Evolutionary conservation across 2,888 invertebrate genomes (phyloP).

Genomic region (Mythimna vitellina): DNA sequence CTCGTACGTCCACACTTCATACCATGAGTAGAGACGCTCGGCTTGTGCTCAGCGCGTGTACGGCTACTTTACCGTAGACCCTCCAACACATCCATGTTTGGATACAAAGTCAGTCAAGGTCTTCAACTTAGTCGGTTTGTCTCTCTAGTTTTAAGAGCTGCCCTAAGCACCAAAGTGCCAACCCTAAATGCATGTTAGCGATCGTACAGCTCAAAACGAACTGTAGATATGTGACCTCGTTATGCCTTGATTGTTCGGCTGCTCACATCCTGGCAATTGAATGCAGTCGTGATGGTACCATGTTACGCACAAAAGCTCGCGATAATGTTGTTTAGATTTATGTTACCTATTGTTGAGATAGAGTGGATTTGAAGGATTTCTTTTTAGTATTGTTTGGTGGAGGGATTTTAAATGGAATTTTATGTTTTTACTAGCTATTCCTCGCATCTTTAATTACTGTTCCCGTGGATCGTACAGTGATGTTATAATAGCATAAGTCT

Average conservation of each 20-base stretch:
- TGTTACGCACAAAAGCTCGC: slow-evolving; percentile 49
- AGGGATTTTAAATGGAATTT: no score
- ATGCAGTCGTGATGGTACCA: slow-evolving; percentile 54
- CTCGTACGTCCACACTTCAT: no score
- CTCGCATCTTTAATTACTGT: no score
- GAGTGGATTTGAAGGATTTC: slow-evolving; percentile 5
- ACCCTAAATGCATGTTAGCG: neutral
- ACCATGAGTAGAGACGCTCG: no score
- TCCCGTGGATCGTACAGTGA: no score
- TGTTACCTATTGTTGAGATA: slow-evolving; percentile 35
- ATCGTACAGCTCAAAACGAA: slow-evolving; percentile 3
- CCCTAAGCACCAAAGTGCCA: neutral
- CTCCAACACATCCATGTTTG: no score
- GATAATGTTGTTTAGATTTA: slow-evolving; percentile 52
- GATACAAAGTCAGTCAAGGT: no score
- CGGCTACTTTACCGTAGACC: no score
- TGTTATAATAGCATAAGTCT: no score
- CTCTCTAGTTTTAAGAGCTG: no score
- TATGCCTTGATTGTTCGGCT: slow-evolving; percentile 52
- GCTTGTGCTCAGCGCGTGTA: no score
- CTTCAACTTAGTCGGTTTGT: no score
- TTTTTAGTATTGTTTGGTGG: slow-evolving; percentile 13
- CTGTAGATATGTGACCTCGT: slow-evolving; percentile 46
- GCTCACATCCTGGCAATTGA: slow-evolving; percentile 58
- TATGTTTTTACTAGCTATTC: neutral